Evolutionary conservation across 2,797 vertebrate species (phyloP).

Genomic region (Oceanodroma leucorhoa): DNA sequence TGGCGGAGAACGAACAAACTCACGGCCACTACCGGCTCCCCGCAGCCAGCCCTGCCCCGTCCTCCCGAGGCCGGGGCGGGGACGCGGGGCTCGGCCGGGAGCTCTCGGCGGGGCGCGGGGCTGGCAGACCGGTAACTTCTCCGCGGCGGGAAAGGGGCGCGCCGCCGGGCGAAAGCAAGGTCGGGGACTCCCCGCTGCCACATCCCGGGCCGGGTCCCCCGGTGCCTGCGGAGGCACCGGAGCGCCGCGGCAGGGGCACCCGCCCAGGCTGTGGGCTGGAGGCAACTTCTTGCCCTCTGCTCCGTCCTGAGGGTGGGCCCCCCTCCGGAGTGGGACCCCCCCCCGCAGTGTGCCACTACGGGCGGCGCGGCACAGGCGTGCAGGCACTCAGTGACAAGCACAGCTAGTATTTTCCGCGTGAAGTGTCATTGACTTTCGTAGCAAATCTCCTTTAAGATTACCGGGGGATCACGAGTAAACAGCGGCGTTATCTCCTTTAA

Average conservation of each 20-base stretch:
- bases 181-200: not conserved
- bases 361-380: not conserved
- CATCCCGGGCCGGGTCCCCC: no score
- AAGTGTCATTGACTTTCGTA: not conserved
- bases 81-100: not conserved
- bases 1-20: not conserved
- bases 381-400: not conserved
- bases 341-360: not conserved
- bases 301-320: not conserved
- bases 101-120: not conserved
- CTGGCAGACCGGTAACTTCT: not conserved
- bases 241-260: no score
- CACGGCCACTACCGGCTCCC: not conserved
- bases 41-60: not conserved
- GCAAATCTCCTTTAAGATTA: conserved; percentile 14
- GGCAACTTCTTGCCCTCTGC: not conserved
- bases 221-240: not conserved
- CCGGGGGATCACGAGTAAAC: not conserved
- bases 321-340: not conserved
- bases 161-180: not conserved
- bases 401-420: not conserved
- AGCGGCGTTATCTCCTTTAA: not conserved
- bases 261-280: not conserved
- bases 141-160: not conserved
- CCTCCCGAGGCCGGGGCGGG: not conserved